Evolutionary conservation across 2,888 invertebrate species (phyloP).

Genomic region (Dolichopus griseipennis): DNA sequence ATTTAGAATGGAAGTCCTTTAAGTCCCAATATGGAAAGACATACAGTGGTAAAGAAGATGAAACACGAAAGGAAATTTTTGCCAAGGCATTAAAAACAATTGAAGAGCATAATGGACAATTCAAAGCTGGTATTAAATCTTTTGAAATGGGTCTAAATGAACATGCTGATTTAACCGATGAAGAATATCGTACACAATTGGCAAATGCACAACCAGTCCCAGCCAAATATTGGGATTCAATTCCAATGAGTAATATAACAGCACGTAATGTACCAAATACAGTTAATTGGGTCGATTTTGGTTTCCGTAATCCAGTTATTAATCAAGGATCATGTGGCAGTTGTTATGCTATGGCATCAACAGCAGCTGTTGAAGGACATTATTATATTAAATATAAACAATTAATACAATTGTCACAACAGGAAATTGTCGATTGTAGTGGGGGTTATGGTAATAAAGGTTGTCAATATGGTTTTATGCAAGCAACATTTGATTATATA

Average conservation of each 20-base stretch:
- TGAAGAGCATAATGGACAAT: neutral
- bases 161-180: constrained; percentile 11
- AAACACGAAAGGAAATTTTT: constrained; percentile 2
- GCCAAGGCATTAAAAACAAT: neutral
- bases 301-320: constrained; percentile 3
- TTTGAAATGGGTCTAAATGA: constrained; percentile 9
- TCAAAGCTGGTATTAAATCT: neutral
- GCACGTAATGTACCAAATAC: neutral
- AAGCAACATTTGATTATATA: neutral
- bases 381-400: constrained; percentile 8
- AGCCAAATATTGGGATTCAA: neutral
- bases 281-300: constrained; percentile 12
- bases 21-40: neutral
- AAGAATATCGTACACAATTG: constrained; percentile 1
- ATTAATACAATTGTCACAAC: constrained; percentile 4
- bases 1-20: neutral
- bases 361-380: constrained; percentile 6
- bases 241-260: neutral
- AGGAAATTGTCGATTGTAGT: constrained; percentile 39
- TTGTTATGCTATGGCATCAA: neutral
- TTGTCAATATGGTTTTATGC: neutral
- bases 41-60: neutral
- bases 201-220: neutral
- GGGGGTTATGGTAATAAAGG: constrained; percentile 19
- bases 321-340: constrained; percentile 27